Evolutionary conservation across 2,888 invertebrate species (phyloP), one percentile per base, ranked within the genome.

Genomic region (Rugalucina vietnamica): DNA sequence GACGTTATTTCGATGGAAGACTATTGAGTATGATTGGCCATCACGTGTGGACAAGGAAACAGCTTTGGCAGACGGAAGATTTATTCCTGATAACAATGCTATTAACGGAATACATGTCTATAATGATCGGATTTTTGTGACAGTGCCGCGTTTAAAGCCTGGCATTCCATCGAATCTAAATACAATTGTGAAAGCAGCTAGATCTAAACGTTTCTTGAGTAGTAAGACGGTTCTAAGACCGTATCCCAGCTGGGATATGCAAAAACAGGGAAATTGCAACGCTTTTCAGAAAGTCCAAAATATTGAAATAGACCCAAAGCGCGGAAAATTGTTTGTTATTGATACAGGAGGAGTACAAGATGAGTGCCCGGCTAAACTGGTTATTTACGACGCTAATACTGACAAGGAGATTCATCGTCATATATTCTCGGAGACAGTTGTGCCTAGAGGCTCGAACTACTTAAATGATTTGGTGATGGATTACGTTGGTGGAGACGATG

Each of bases 251-350:
- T 93, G 92, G 93, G 79, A 76, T 1, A 86, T 86, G 87, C 92
- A 93, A 79, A 85, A 78, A 24, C 75, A 90, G 34, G 93, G 91
- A 0, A 86, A 91, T 77, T 93, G 93, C 70, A 73, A 85, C n/a
- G 91, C 90, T 0, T 83, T 93, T n/a, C 93, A 93, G 76, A 91
- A 88, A 75, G 91, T 91, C 14, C 91, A 91, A 81, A 91, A 91
- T 71, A 92, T 93, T 88, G 92, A 92, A 77, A 86, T 93, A 14
- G 92, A 92, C 78, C 92, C 92, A 29, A 91, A 90, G 78, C 89
- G 88, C 5, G 91, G 91, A 5, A 84, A 83, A 37, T 91, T 93
- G 92, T 93, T 90, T 87, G 91, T 92, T 14, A 90, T 92, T 54
- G 93, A 93, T 78, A 89, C 86, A 10, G 92, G 93, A 10, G 79